Percentiles rank a stretch among this genome's conserved stretches.
Conservation (phyloP, 92 coral and sea anemone species). For the Heliopora coerulea region DNA sequence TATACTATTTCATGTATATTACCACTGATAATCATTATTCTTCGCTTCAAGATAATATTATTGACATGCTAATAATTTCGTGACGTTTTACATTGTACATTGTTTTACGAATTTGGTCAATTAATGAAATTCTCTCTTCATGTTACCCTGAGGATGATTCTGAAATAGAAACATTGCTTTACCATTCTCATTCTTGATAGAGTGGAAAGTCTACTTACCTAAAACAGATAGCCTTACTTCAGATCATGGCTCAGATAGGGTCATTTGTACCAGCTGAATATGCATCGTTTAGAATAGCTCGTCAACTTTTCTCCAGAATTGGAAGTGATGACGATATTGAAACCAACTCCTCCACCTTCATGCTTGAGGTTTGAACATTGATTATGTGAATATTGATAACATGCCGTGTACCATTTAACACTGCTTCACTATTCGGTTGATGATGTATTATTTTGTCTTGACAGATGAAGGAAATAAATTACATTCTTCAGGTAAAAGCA, state of each 20-base stretch:
- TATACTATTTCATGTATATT: no score
- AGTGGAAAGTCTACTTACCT: constrained; percentile 97
- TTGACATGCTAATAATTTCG: no score
- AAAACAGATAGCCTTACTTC: constrained; percentile 87
- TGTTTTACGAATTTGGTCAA: no score
- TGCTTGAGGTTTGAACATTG: constrained; percentile 67
- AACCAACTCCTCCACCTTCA: constrained; percentile 95
- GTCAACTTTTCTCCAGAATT: constrained; percentile 89
- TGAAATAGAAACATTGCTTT: not conserved
- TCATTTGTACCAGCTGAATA: constrained; percentile 95
- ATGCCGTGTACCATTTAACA: no score
- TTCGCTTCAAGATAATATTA: no score
- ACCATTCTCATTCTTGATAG: constrained; percentile 35
- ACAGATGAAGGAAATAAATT: constrained; percentile 93
- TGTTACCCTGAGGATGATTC: no score
- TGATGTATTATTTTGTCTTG: constrained; percentile 10
- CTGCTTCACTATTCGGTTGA: not conserved
- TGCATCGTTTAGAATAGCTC: constrained; percentile 88
- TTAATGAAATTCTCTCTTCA: no score
- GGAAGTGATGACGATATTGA: constrained; percentile 99
- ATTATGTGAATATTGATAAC: no score
- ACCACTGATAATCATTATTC: no score
- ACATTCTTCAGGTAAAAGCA: constrained; percentile 78
- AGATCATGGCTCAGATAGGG: constrained; percentile 98
- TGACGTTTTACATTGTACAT: no score